These are phyloP conservation scores for Leptatherina wallacei DNA, from an alignment of 2,797 vertebrate species.

Conservation along the genomic window DNA sequence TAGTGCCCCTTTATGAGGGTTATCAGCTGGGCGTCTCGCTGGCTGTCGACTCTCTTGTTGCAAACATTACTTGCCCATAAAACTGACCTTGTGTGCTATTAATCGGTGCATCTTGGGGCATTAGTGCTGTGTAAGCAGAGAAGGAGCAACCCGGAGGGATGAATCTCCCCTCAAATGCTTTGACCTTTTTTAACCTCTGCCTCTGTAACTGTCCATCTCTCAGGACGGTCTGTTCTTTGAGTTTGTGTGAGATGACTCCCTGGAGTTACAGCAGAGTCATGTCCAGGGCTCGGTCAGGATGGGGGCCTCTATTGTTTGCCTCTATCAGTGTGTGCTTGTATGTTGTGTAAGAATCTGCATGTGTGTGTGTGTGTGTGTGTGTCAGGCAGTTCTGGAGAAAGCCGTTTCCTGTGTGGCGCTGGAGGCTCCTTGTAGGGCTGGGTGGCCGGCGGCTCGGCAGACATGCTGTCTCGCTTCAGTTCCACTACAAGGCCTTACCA, in stretches of 20 bases:
- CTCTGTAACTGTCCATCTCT: slow-evolving; percentile 25
- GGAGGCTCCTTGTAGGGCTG: slow-evolving; percentile 68
- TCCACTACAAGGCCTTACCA: slow-evolving; percentile 80
- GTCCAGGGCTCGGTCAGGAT: slow-evolving; percentile 70
- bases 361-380: slow-evolving; percentile 45
- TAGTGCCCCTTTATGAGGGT: not conserved
- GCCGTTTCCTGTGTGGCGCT: slow-evolving; percentile 83
- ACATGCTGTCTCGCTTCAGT: slow-evolving; percentile 83
- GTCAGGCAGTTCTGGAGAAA: slow-evolving; percentile 69
- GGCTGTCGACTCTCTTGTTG: slow-evolving; percentile 22
- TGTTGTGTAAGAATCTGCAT: slow-evolving; percentile 40
- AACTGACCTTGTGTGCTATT: slow-evolving; percentile 19
- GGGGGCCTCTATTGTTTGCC: slow-evolving; percentile 77
- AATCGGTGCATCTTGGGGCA: slow-evolving; percentile 1
- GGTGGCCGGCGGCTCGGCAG: slow-evolving; percentile 70
- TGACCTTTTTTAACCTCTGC: slow-evolving; percentile 47
- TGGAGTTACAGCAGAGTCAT: slow-evolving; percentile 65
- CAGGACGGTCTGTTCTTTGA: slow-evolving; percentile 67
- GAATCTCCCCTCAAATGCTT: slow-evolving; percentile 1
- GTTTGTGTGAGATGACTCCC: slow-evolving; percentile 68
- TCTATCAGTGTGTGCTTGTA: slow-evolving; percentile 66
- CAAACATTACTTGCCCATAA: slow-evolving; percentile 1
- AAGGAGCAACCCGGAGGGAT: not conserved
- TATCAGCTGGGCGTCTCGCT: not conserved
- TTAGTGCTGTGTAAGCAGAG: slow-evolving; percentile 57